Evolutionary conservation across 2,113 vertebrate genomes (phyloP), one percentile per base, ranked within the genome.

Genomic region (Notarius quadriscutis): DNA sequence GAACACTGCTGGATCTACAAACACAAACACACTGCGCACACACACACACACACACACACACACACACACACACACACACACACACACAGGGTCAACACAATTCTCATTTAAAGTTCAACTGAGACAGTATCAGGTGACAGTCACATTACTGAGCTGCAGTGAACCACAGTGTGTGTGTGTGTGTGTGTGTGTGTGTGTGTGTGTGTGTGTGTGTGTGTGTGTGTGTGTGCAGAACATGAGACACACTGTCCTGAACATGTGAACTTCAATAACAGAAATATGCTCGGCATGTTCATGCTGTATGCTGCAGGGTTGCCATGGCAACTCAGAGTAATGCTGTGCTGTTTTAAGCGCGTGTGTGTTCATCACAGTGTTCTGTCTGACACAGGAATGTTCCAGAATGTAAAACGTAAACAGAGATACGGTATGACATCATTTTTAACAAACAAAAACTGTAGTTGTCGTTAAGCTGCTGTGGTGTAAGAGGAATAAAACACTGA

Each of bases 1-100:
- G 41, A 99, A 96, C 91, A 99, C 92, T 7, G 95, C 94, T 0
- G 97, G 97, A 81, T 99, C 98, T 0, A 96, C 96, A 84, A 99
- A 96, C 89, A 99, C 93, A 90, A 99, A 96, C 92, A 98, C 96
- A 93, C 98, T 99, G 91, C 69, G 75, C 41, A 89, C 87, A 84
- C 81, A 69, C 81, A 67, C 62, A 84, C 86, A 87, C 86, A 86
- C 80, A 86, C 80, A 88, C 79, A 58, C 72, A 60, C 83, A 55
- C 60, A 84, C 75, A 85, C 65, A 65, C 67, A 86, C 67, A 75
- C 87, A 78, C 14, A 83, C 71, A 87, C 30, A 81, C 53, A 82
- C 53, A 83, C 69, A 83, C 30, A 75, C 53, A 57, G 60, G 0
- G 5, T 57, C 57, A 51, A 78, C 74, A 18, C 12, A 62, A 65